A percentile compares a stretch with the other conserved stretches of the same genome.
phyloP scores from a whole-genome alignment of 1,140 invertebrate species.

The Pachyrhynchus sulphureomaculatus region DNA sequence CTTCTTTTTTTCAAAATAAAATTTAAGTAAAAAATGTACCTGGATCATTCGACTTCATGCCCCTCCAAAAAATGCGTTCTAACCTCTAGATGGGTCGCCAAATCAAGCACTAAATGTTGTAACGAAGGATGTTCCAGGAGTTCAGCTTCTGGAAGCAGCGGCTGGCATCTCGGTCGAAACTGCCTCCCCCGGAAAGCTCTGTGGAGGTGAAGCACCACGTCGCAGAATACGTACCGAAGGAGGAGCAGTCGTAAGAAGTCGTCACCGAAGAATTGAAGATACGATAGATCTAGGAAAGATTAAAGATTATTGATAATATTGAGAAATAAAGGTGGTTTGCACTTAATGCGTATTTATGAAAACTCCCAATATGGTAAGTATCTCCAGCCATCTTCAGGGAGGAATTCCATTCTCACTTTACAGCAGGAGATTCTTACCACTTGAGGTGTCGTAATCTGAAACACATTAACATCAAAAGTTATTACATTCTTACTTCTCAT shows the following conservation, averaged over 20 bases:
- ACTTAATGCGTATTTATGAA: too few species aligned
- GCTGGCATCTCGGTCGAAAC: slow-evolving; percentile 82
- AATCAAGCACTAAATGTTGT: slow-evolving; percentile 77
- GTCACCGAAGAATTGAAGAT: slow-evolving; percentile 89
- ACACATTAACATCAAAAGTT: too few species aligned
- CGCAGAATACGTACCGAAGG: slow-evolving; percentile 91
- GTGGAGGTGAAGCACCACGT: slow-evolving; percentile 83
- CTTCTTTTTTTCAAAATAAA: too few species aligned
- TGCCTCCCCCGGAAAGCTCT: slow-evolving; percentile 77
- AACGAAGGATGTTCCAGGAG: slow-evolving; percentile 85
- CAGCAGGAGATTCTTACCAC: too few species aligned
- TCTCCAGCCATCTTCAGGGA: too few species aligned
- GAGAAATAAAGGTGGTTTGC: too few species aligned
- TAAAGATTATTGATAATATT: not conserved
- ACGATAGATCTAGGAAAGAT: slow-evolving; percentile 52
- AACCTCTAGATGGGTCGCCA: slow-evolving; percentile 80
- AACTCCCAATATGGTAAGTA: too few species aligned
- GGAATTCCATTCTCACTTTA: too few species aligned
- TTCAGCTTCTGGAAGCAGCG: slow-evolving; percentile 83
- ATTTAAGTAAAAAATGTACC: too few species aligned
- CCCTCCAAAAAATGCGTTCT: slow-evolving; percentile 71
- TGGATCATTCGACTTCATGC: slow-evolving; percentile 72
- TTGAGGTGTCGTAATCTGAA: too few species aligned
- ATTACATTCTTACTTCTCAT: too few species aligned
- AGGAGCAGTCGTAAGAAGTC: slow-evolving; percentile 88